Evolutionary conservation across 2,888 invertebrate species (phyloP), one percentile per base, ranked within the genome.

Genomic region (Campoplex nolae): DNA sequence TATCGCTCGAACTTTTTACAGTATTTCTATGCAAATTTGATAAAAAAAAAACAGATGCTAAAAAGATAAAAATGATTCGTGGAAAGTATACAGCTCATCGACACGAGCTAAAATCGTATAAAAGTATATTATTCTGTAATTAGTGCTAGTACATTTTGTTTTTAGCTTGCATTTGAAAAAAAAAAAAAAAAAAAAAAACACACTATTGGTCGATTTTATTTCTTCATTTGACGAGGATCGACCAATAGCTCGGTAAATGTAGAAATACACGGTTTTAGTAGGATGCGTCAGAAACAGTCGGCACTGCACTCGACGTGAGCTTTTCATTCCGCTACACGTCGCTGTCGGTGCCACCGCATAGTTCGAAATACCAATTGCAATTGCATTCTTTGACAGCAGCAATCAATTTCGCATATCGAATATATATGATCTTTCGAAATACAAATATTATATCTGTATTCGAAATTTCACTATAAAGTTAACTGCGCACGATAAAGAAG

Each of bases 301-400:
- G 58, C 68, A 77, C 85, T 85, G 85, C 82, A 67, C 38, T 32
- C 67, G 82, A 82, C 74, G 71, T 62, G 8, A 67, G 51, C 58
- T 67, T 54, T 68, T 51, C 23, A 28, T 77, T 78, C 35, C 76
- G 56, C 28, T 42, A 58, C 58, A 80, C 76, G n/a, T n/a, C n/a
- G 75, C 38, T 42, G 35, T 35, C 68, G 16, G 28, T 51, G 62
- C 71, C 48, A 62, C 70, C 23, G 32, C 18, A n/a, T n/a, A 54
- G n/a, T 48, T 65, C 45, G 76, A 62, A 62, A 62, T 62, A 77
- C 51, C 65, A 48, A 48, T 51, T 77, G 77, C 67, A 77, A 77
- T 77, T 51, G 67, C 67, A 65, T 67, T 23, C 11, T 48, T 65
- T 16, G 51, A 67, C 77, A 67, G 51, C 48, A 13, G 23, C 77